Base-by-base conservation (phyloP, 2,888 invertebrate species). In the Cephus pulcher region DNA sequence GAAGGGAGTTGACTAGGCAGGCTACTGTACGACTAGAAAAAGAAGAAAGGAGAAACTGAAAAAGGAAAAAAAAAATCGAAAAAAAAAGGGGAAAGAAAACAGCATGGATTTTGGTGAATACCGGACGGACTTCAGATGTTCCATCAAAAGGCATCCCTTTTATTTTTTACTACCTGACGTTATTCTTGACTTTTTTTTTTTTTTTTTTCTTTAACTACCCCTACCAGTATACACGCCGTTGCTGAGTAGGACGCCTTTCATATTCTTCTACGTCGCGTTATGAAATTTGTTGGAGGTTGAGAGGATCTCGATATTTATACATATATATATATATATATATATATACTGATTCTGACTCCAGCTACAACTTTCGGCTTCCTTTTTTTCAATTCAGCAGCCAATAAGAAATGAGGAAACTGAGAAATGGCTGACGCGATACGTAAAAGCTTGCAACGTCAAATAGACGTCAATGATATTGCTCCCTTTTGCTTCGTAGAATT, bases 271-370 rank as follows among this genome's bases (percentile, higher is more conserved):
- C 83, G 83, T 83, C 84, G 81, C 83, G 84, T 84, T 84, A 84
- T 84, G 82, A 84, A 84, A 84, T 84, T 84, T 81, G 78, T 80
- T 78, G 82, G 78, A 80, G 80, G 82, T 81, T 81, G 80, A 82
- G 79, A 81, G 78, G 80, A 81, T 77, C 81, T 76, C 77, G 77
- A 73, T 71, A 71, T 75, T 78, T 71, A 69, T 76, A 33, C 33
- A 33, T 77, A 37, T 80, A 23, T 56, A 56, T 56, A 23, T 56
- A 23, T 30, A 33, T 4, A 33, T 77, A 37, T 80, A 23, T 56
- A 56, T 56, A 23, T 56, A 23, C 23, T 56, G 23, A 56, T 23
- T 56, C 56, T 56, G 23, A 56, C 12, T 56, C 56, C 9, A 23
- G 56, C 56, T 56, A 56, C 9, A 56, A 56, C 23, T 23, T 56